Conservation (phyloP, 2,888 invertebrate genomes). For the Strigamia crassipes region DNA sequence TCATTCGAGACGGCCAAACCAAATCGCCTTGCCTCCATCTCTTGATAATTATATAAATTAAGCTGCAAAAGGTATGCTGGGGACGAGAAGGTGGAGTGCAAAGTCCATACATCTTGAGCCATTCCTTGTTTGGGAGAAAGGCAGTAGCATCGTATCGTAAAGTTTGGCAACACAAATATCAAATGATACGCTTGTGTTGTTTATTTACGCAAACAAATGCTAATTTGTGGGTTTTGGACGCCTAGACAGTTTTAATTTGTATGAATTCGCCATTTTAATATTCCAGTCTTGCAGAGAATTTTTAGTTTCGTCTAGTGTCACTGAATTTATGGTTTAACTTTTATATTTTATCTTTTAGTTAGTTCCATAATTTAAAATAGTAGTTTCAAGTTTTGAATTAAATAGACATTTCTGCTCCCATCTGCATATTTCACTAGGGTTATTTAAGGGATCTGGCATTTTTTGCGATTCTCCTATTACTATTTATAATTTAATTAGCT, state of each 20-base stretch:
- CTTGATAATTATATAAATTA: conserved; percentile 42
- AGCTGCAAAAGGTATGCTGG: conserved; percentile 34
- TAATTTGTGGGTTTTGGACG: too few species aligned
- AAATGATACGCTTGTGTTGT: too few species aligned
- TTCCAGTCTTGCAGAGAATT: neutral
- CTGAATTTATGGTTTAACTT: neutral
- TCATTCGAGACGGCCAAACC: conserved; percentile 33
- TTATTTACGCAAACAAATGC: too few species aligned
- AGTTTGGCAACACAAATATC: too few species aligned
- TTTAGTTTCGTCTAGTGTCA: neutral
- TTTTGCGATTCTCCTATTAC: neutral
- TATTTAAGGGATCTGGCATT: neutral
- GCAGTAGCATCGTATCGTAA: conserved; percentile 5
- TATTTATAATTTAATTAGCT: neutral
- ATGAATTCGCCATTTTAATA: neutral
- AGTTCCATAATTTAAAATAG: neutral
- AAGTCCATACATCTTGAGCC: conserved; percentile 22
- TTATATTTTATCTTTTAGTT: neutral
- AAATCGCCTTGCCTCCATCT: conserved; percentile 36
- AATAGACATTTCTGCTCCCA: neutral
- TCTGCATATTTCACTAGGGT: neutral
- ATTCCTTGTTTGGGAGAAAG: conserved; percentile 22
- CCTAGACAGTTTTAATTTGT: too few species aligned
- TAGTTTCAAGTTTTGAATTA: neutral
- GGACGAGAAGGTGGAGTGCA: conserved; percentile 21